Conservation (phyloP, 2,888 invertebrate species). For the Taenaris catops region DNA sequence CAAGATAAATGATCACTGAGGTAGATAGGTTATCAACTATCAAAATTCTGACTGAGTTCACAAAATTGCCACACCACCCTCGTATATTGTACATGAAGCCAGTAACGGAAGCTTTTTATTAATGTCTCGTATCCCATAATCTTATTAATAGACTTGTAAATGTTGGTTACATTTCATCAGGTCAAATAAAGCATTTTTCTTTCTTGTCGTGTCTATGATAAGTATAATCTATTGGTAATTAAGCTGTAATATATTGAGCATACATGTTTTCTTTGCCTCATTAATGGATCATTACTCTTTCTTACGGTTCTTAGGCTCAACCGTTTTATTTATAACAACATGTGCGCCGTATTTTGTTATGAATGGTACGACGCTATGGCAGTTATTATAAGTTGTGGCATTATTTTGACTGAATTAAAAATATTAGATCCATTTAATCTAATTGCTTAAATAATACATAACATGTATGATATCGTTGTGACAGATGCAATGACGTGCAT, state of each 20-base stretch:
- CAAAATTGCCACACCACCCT: too few species aligned
- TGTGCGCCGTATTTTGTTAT: conserved; percentile 5
- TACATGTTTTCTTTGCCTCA: conserved; percentile 58
- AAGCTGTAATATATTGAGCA: conserved; percentile 65
- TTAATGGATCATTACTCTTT: conserved; percentile 63
- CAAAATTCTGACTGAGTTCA: too few species aligned
- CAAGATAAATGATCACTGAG: too few species aligned
- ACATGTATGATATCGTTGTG: too few species aligned
- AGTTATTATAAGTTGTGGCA: conserved; percentile 8
- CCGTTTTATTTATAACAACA: conserved; percentile 40
- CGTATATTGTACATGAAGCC: too few species aligned
- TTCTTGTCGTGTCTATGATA: conserved; percentile 46
- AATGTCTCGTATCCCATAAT: conserved; percentile 31
- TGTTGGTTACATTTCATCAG: conserved; percentile 53
- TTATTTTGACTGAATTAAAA: conserved; percentile 11
- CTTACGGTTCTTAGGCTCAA: conserved; percentile 48
- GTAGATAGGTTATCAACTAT: too few species aligned
- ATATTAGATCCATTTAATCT: conserved; percentile 1
- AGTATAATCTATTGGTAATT: conserved; percentile 75
- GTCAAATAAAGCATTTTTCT: conserved; percentile 60
- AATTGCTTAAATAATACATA: conserved; percentile 5
- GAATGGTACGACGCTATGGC: conserved; percentile 5
- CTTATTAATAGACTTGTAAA: conserved; percentile 66
- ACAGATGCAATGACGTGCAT: too few species aligned
- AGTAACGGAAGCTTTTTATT: conserved; percentile 6